Base-by-base conservation (phyloP, 2,113 vertebrate species). In the Campylorhamphus procurvoides region DNA sequence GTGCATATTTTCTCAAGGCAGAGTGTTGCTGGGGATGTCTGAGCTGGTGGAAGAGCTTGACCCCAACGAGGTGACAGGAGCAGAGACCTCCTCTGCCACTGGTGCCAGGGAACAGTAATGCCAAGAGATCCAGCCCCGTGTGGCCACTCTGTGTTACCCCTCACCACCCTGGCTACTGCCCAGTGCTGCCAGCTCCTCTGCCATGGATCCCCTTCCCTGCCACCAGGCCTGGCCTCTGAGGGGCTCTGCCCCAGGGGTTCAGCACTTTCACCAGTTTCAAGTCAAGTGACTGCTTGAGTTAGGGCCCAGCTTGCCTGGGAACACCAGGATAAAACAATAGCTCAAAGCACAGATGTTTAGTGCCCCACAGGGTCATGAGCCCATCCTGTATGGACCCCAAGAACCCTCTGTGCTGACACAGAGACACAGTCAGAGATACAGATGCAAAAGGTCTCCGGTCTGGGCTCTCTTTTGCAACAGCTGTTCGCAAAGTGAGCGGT, bases 391-490 rank as follows among this genome's bases (percentile, higher is more conserved):
- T 3, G 0, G 40, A 68, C 49, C 66, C 52, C 1, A 2, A 47
- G 75, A 69, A 50, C 33, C 55, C 37, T 77, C 74, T 4, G 3
- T 6, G 3, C 29, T 4, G 3, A n/a, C 4, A 22, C 40, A 82
- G 44, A 46, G 62, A 82, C 28, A 14, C 2, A 7, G 14, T 63
- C 71, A 62, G 62, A 60, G 37, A 18, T 33, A 37, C 0, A 5
- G 58, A 49, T 15, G 33, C 0, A 0, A 53, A 69, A 82, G 33
- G 46, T 53, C 46, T 66, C 27, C 1, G 1, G 22, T 12, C 39
- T 16, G 50, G 18, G 39, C 33, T 76, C 37, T 76, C 49, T n/a
- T 75, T 47, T 46, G 28, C 33, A 94, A 74, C 47, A 69, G 72
- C 71, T 76, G 78, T 50, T 76, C 2, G 1, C 42, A 86, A 83